Base-by-base conservation (phyloP, 2,888 invertebrate species). In the Chelonus formosanus region DNA sequence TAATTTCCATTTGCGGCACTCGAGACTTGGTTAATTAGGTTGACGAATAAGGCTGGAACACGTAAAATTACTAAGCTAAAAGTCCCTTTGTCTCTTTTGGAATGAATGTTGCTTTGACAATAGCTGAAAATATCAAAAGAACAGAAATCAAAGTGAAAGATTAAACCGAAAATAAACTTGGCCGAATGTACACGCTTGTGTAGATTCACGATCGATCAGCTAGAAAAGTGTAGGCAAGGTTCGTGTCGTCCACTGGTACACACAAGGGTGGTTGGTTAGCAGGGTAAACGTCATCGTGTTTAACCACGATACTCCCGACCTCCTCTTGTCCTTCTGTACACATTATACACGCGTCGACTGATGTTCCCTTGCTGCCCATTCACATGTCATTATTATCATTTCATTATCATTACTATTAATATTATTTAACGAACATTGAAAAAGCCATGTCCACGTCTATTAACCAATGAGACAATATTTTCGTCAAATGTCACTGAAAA, bases 221-320 rank as follows among this genome's bases (percentile, higher is more conserved):
- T 45, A 54, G 20, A 70, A 61, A 65, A 53, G 53, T 34, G 44
- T 36, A n/a, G 40, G 45, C 20, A 31, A 6, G 20, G 43, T 32
- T 52, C 7, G 44, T 43, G 53, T 20, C 31, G 8, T 43, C 43
- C 31, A 32, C n/a, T 8, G 34, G 52, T 31, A 57, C 57, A 57
- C 57, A 61, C 31, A 35, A 31, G 60, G 59, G 43, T 64, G 58
- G 64, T 64, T 53, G 64, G 45, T 58, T 64, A 58, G 64, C 45
- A 58, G 57, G 53, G 58, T 64, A 64, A 64, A 64, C 53, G 64
- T 58, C 58, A 58, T 53, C 64, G 58, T 64, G 64, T 64, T 57
- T 58, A 64, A 64, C 64, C 64, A 64, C 64, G 56, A 56, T 64
- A 64, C 52, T 58, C 52, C 36, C 36, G 10, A 48, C 47, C 53